phyloP scores from a whole-genome alignment of 2,113 vertebrate genomes.

The Aix galericulata region DNA sequence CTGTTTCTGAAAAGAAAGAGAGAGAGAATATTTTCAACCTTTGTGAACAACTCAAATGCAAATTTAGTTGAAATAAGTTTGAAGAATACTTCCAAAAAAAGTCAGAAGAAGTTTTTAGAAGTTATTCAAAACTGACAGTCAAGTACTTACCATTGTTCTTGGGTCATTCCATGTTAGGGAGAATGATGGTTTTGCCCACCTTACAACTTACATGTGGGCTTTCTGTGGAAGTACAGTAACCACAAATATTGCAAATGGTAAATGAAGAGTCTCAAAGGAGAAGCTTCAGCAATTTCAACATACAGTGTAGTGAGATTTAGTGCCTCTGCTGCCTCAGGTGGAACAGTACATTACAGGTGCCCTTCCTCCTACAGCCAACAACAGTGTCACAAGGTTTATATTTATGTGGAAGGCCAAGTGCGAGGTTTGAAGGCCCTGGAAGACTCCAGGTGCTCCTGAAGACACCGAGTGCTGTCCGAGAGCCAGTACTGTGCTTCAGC shows the following conservation, averaged over 20 bases:
- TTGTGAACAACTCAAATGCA: neutral
- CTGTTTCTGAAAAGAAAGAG: neutral
- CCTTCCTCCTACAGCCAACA: neutral
- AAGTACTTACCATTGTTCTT: neutral
- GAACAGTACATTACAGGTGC: neutral
- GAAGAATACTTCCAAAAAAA: too few relatives aligned
- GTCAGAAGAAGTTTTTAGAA: too few relatives aligned
- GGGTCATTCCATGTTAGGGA: neutral
- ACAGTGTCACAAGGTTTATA: rapidly evolving
- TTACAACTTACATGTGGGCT: neutral
- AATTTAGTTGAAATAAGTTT: neutral
- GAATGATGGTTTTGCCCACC: neutral
- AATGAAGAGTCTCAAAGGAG: neutral
- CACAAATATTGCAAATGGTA: rapidly evolving
- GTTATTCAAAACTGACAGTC: neutral
- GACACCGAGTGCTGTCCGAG: neutral
- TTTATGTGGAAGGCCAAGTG: neutral
- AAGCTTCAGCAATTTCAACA: neutral
- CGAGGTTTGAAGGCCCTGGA: neutral
- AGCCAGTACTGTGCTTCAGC: neutral
- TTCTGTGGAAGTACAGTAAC: neutral
- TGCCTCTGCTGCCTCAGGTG: neutral
- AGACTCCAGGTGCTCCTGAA: neutral
- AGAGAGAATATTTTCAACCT: neutral
- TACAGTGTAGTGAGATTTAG: neutral